Evolutionary conservation across 2,113 vertebrate genomes (phyloP), one percentile per base, ranked within the genome.

Genomic region (Azemiops feae): DNA sequence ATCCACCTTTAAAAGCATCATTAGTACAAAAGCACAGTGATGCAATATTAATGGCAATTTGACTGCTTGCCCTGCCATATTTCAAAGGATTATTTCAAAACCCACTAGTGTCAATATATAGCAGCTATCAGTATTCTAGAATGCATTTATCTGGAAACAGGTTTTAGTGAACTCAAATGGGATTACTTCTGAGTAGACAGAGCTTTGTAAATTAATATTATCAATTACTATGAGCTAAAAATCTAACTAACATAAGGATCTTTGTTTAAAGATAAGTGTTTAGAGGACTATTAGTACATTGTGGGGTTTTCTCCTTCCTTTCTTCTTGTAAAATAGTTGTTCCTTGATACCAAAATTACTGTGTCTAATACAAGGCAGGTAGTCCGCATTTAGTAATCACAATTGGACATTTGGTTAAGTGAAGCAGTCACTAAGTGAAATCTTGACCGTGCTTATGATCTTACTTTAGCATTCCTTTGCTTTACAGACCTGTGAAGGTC

Each of bases 41-140:
- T 30, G 30, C 5, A 20, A 1, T 0, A 27, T 57, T 57, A 92
- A 93, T 23, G 91, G 47, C 91, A 91, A 1, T 0, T 22, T 7
- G 25, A 9, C 81, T 94, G 90, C 92, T 86, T 86, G 86, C 20
- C 89, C 92, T 85, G 5, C 55, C 52, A 93, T 6, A 54, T 87
- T 34, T 54, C 86, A 86, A 5, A 89, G 57, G 50, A 91, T 54
- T 52, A 90, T 93, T 94, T 90, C 89, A 91, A 94, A 94, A 93
- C 90, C 64, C 60, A 25, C 47, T 69, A 91, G 94, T 1, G 1
- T 95, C 95, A 64, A 0, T 1, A 89, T 9, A 43, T 8, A 93
- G 57, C 2, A 22, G 0, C 0, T 92, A 86, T 87, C 45, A n/a
- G 50, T 53, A 88, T 30, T 52, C 30, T 88, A n/a, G 52, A 52